Percentiles rank a stretch among this genome's conserved stretches.
Conservation (phyloP, 2,797 vertebrate species). For the Oryzias dopingdopingensis region DNA sequence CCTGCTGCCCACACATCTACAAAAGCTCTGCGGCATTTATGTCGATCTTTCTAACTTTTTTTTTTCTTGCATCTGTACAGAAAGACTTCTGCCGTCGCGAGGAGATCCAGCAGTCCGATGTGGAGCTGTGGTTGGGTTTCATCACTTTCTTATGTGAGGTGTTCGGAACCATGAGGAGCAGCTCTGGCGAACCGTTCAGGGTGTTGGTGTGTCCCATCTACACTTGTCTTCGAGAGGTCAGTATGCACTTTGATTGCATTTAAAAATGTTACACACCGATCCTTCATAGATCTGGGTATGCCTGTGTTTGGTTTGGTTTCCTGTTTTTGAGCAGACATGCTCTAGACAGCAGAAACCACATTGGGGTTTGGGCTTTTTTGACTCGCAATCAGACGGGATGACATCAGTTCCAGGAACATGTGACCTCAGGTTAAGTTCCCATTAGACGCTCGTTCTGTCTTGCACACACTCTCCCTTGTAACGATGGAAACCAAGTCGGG, state of each 20-base stretch:
- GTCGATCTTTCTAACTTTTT: constrained; percentile 2
- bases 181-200: constrained; percentile 89
- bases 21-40: constrained; percentile 7
- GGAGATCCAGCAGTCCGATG: constrained; percentile 87
- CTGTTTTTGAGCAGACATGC: constrained; percentile 51
- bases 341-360: constrained; percentile 59
- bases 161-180: constrained; percentile 96
- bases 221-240: constrained; percentile 88
- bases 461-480: constrained; percentile 12
- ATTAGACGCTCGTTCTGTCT: constrained; percentile 35
- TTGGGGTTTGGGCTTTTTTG: constrained; percentile 34
- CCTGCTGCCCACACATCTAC: constrained; percentile 22
- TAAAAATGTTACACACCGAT: too few relatives aligned
- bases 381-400: constrained; percentile 27
- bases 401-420: constrained; percentile 55
- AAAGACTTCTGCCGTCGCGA: constrained; percentile 91
- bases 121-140: constrained; percentile 96
- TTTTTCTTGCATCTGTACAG: constrained; percentile 65
- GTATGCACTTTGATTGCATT: constrained; percentile 12
- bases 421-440: constrained; percentile 55
- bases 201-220: constrained; percentile 98
- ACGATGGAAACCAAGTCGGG: constrained; percentile 45
- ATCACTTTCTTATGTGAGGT: constrained; percentile 98
- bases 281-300: background rate
- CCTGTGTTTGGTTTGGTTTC: constrained; percentile 46